phyloP scores from a whole-genome alignment of 2,113 vertebrate genomes.

The Aegotheles bennettii region DNA sequence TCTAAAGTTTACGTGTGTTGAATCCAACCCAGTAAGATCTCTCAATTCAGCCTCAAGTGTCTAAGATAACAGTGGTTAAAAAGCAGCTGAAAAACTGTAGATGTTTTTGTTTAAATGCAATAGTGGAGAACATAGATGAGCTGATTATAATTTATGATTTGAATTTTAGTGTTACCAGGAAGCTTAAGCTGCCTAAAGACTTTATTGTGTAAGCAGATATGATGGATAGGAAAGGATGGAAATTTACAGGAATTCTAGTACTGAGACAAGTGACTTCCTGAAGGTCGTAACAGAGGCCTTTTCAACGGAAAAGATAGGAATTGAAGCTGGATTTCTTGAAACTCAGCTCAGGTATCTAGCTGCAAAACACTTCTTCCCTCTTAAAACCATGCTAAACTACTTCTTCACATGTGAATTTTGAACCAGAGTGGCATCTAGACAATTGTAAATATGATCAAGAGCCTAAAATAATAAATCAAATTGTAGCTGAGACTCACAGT shows the following conservation, averaged over 20 bases:
- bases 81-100: not conserved
- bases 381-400: not conserved
- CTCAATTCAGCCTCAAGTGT: not conserved
- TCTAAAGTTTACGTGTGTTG: not conserved
- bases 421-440: not conserved
- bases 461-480: not conserved
- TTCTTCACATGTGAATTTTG: not conserved
- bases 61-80: not conserved
- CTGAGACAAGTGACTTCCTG: not conserved
- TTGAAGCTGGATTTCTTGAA: not conserved
- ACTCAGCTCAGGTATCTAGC: not conserved
- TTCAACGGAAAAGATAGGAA: not conserved
- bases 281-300: not conserved
- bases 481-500: not conserved
- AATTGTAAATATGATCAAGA: not conserved
- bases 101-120: not conserved
- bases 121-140: not conserved
- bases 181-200: not conserved
- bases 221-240: not conserved
- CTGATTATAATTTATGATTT: constrained; percentile 19
- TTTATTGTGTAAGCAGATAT: not conserved
- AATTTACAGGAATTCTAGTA: not conserved
- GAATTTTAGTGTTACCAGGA: not conserved
- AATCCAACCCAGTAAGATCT: not conserved
- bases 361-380: not conserved